Conservation (phyloP, 92 coral and sea anemone species). For the Blastomussa wellsi region DNA sequence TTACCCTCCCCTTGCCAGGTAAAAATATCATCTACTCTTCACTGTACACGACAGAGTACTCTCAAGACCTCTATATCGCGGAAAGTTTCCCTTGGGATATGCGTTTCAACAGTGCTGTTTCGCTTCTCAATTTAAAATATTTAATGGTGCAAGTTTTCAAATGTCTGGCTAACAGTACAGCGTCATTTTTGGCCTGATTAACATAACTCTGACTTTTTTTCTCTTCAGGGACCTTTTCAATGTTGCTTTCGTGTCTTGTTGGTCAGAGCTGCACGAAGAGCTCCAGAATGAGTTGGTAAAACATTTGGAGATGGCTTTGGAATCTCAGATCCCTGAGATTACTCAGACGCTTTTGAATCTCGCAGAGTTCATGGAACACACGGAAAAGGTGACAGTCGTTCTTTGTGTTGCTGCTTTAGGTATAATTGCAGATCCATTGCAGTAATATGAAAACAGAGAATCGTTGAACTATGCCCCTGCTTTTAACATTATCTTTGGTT, state of each 20-base stretch:
- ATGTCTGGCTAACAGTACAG: neutral
- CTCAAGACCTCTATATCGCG: too few species aligned
- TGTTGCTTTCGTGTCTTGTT: conserved; percentile 98
- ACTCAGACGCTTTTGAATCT: conserved; percentile 95
- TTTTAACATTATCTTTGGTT: too few species aligned
- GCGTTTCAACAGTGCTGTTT: too few species aligned
- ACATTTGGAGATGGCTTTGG: conserved; percentile 84
- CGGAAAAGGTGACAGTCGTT: conserved; percentile 68
- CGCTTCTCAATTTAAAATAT: too few species aligned
- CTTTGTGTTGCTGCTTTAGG: neutral
- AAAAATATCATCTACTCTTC: neutral
- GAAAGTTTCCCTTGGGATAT: too few species aligned
- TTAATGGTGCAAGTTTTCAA: too few species aligned
- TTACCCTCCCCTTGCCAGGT: conserved; percentile 98
- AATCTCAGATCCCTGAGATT: conserved; percentile 94
- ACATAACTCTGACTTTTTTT: neutral
- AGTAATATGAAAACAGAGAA: neutral
- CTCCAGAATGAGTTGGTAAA: conserved; percentile 94
- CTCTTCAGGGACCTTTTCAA: conserved; percentile 86
- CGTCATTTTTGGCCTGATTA: neutral
- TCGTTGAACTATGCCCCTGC: neutral
- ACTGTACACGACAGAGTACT: neutral
- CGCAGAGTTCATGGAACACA: conserved; percentile 98
- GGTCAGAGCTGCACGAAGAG: conserved; percentile 99
- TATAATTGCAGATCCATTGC: neutral